A percentile compares a stretch with the other conserved stretches of the same genome.
Conservation (phyloP, 2,888 invertebrate species). For the Trachelus iudaicus region DNA sequence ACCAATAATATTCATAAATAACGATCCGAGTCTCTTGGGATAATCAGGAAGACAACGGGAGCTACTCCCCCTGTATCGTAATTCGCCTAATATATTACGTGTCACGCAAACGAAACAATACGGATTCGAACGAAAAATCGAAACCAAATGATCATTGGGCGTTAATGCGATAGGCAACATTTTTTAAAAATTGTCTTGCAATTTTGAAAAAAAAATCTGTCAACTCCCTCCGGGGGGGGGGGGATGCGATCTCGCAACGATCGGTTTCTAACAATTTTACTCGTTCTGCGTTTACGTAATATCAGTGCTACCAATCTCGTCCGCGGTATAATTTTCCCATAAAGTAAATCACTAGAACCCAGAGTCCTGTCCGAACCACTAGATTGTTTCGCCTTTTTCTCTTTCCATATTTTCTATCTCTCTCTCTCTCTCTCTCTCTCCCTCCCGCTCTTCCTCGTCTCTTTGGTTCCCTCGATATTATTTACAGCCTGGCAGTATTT, state of each 20-base stretch:
- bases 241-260: neutral
- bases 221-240: neutral
- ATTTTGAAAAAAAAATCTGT: too few species aligned
- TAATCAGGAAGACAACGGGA: too few species aligned
- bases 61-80: too few species aligned
- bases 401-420: neutral
- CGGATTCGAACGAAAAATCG: too few species aligned
- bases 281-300: conserved; percentile 27
- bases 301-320: conserved; percentile 28
- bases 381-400: conserved; percentile 20
- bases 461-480: neutral
- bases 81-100: too few species aligned
- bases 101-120: too few species aligned
- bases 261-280: conserved; percentile 25
- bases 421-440: neutral
- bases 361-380: conserved; percentile 25
- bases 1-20: conserved; percentile 37
- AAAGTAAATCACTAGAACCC: conserved; percentile 31
- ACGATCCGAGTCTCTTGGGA: conserved; percentile 12
- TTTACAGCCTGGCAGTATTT: neutral
- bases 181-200: too few species aligned
- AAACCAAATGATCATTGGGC: too few species aligned
- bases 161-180: too few species aligned
- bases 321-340: conserved; percentile 40
- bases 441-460: neutral